Percentiles rank a stretch among this genome's conserved stretches.
Evolutionary conservation across 2,888 invertebrate genomes (phyloP).

Genomic region (Ypsolopha sequella): DNA sequence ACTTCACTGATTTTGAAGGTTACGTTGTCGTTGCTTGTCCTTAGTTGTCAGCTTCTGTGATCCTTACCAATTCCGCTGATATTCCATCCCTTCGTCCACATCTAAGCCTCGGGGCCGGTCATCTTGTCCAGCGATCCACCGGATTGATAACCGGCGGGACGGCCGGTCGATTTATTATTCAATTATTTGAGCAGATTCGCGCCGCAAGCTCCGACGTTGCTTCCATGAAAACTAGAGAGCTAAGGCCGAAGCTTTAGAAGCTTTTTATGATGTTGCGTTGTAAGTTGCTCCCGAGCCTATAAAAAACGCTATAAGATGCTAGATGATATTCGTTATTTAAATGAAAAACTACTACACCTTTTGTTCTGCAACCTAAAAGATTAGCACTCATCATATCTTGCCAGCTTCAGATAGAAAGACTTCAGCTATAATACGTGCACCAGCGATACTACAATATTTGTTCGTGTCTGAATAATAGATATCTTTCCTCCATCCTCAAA

Average conservation of each 20-base stretch:
- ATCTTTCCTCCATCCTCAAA: too few relatives aligned
- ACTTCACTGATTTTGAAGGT: too few relatives aligned
- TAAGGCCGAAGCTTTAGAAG: neutral
- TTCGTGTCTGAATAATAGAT: too few relatives aligned
- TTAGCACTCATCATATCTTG: too few relatives aligned
- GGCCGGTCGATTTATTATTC: conserved; percentile 8
- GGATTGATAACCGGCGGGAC: neutral
- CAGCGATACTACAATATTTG: too few relatives aligned
- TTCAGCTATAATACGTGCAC: too few relatives aligned
- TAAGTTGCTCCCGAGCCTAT: neutral
- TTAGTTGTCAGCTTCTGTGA: too few relatives aligned
- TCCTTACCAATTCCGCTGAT: too few relatives aligned
- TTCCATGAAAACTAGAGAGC: neutral
- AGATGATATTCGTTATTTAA: neutral
- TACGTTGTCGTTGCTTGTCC: too few relatives aligned
- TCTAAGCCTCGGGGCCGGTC: neutral
- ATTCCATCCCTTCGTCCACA: neutral
- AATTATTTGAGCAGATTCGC: conserved; percentile 7
- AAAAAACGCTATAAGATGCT: neutral
- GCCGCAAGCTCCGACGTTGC: conserved; percentile 2
- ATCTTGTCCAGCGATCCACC: neutral
- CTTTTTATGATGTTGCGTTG: neutral
- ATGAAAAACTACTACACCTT: too few relatives aligned
- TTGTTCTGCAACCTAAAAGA: too few relatives aligned
- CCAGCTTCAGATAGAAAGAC: too few relatives aligned